These are phyloP conservation scores for Cynoglossus semilaevis DNA, from an alignment of 2,113 vertebrate genomes.

Conservation along the genomic window DNA sequence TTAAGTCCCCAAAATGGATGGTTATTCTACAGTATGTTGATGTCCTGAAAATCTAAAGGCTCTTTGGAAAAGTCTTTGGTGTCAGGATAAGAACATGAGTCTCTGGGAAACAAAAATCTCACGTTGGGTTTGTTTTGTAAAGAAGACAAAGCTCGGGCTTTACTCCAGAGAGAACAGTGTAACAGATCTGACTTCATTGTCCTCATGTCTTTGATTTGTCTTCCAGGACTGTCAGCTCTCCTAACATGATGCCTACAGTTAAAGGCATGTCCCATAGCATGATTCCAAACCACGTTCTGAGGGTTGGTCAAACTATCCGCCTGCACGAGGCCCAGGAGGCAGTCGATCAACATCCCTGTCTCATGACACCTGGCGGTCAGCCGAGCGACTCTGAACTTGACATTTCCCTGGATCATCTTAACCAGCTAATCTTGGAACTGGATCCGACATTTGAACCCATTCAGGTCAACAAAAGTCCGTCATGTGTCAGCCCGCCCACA, in stretches of 20 bases:
- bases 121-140: background rate
- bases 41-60: too few relatives aligned
- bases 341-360: constrained; percentile 1
- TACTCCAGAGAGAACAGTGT: background rate
- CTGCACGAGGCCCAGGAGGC: constrained; percentile 51
- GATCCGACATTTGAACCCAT: constrained; percentile 81
- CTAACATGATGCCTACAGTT: constrained; percentile 58
- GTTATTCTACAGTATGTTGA: too few relatives aligned
- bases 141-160: constrained; percentile 13
- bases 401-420: constrained; percentile 78
- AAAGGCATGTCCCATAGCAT: constrained; percentile 72
- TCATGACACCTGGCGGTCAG: background rate
- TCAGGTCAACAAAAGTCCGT: constrained; percentile 14
- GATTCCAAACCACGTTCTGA: constrained; percentile 77
- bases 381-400: constrained; percentile 58
- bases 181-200: constrained; percentile 39
- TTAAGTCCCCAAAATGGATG: too few relatives aligned
- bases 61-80: too few relatives aligned
- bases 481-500: constrained; percentile 34
- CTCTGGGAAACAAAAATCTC: constrained; percentile 1
- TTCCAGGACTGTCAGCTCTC: constrained; percentile 27
- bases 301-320: constrained; percentile 78
- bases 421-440: constrained; percentile 82
- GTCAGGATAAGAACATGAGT: background rate
- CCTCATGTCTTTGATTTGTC: constrained; percentile 3